Conservation (phyloP, 30 jellyfish, hydroid and myxozoan species). For the Aurelia aurita complex sp. Pacific region DNA sequence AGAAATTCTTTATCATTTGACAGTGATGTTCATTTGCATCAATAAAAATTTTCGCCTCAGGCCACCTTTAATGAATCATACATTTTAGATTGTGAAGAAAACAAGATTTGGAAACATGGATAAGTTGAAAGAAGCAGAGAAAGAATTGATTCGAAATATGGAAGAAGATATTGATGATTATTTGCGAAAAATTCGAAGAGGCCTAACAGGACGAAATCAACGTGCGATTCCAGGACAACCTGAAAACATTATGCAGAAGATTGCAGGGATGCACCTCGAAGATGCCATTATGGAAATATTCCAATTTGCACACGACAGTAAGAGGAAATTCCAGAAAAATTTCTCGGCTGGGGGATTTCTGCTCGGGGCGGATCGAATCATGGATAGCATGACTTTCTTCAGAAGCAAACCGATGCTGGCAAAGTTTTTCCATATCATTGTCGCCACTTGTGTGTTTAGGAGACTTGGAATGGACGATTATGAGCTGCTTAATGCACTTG, state of each 20-base stretch:
- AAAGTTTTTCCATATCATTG: conserved; percentile 67
- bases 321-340: neutral
- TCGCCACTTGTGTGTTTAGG: conserved; percentile 73
- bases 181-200: conserved; percentile 28
- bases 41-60: too few species aligned
- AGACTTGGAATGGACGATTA: conserved; percentile 67
- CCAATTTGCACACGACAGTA: conserved; percentile 14
- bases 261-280: conserved; percentile 67
- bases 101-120: conserved; percentile 68
- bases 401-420: conserved; percentile 43
- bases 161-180: conserved; percentile 30
- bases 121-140: conserved; percentile 41
- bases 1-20: too few species aligned
- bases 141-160: conserved; percentile 23
- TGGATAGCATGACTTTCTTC: conserved; percentile 33
- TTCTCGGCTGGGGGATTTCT: neutral
- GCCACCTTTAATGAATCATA: too few species aligned
- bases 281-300: conserved; percentile 45
- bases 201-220: conserved; percentile 39
- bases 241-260: conserved; percentile 23
- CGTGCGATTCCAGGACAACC: conserved; percentile 50
- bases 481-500: conserved; percentile 57
- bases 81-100: conserved; percentile 51
- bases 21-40: too few species aligned
- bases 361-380: conserved; percentile 10